Evolutionary conservation across 92 coral and sea anemone species (phyloP), one percentile per base, ranked within the genome.

Genomic region (Phymanthus crucifer): DNA sequence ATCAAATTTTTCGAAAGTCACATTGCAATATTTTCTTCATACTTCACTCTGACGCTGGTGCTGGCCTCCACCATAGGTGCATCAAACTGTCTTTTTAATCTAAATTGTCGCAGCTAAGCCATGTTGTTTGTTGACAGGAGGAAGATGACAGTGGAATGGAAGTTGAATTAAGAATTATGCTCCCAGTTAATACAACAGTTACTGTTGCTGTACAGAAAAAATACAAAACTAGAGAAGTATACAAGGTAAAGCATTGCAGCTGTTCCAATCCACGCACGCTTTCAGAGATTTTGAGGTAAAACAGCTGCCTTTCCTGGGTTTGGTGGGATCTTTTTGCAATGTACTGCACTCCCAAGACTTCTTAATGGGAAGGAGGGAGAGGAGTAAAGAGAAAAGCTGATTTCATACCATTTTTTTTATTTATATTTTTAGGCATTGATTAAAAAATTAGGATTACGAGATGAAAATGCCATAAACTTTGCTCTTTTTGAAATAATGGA

Each of bases 401-500:
- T n/a, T n/a, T n/a, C n/a, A n/a, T n/a, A n/a, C n/a, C n/a, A n/a
- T n/a, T n/a, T 38, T 38, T 4, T 3, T 0, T 38, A 29, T n/a
- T 54, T 76, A 34, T 16, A 18, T 36, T 88, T 83, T 31, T 43
- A 96, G 99, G 99, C 96, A 10, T 78, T 93, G 65, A 80, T 87
- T 40, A 87, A 82, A 71, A 95, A 93, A 87, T 75, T 93, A 78
- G 94, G 93, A 19, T 68, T 95, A 33, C 66, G 66, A 31, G 80
- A 75, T 34, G 94, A 88, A 54, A 89, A 71, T 79, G 66, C 80
- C 72, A 56, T 82, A 43, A 73, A 93, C 80, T 95, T 95, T 81
- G 93, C 94, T 21, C 83, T 95, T 12, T 95, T 93, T 88, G 99
- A 95, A 85, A 85, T 90, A 27, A 56, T 83, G 87, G 98, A 90